A percentile compares a stretch with the other conserved stretches of the same genome.
phyloP scores from a whole-genome alignment of 2,888 invertebrate genomes.

The Anthrax anthrax region DNA sequence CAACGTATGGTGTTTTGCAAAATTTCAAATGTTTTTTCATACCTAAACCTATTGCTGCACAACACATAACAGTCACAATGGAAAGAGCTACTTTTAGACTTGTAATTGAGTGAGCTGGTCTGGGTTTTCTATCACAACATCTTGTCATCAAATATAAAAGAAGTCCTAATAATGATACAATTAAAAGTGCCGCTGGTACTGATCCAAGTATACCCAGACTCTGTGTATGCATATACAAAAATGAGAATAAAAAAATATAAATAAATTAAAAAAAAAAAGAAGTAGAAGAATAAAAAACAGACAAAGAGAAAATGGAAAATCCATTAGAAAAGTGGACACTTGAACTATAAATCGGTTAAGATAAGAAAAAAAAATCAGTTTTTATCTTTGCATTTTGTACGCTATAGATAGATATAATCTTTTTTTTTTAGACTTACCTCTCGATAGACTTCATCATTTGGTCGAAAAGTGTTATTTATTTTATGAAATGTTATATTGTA shows the following conservation, averaged over 20 bases:
- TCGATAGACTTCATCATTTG: slow-evolving; percentile 74
- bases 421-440: slow-evolving; percentile 47
- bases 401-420: not conserved
- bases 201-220: slow-evolving; percentile 86
- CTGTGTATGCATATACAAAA: slow-evolving; percentile 42
- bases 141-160: slow-evolving; percentile 86
- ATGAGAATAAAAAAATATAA: no score
- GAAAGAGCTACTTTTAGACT: slow-evolving; percentile 70
- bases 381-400: not conserved
- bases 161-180: slow-evolving; percentile 74
- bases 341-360: not conserved
- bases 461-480: slow-evolving; percentile 85
- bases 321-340: no score
- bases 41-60: slow-evolving; percentile 77
- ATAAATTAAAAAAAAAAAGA: not conserved
- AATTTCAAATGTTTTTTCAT: slow-evolving; percentile 8
- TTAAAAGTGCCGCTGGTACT: slow-evolving; percentile 85
- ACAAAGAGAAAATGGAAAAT: no score
- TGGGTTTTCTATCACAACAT: slow-evolving; percentile 88
- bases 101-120: slow-evolving; percentile 75
- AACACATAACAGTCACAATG: slow-evolving; percentile 72
- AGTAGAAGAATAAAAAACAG: no score
- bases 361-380: no score
- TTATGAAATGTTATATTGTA: slow-evolving; percentile 79
- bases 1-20: not conserved